Base-by-base conservation (phyloP, 2,797 vertebrate genomes). In the Delichon dasypus region DNA sequence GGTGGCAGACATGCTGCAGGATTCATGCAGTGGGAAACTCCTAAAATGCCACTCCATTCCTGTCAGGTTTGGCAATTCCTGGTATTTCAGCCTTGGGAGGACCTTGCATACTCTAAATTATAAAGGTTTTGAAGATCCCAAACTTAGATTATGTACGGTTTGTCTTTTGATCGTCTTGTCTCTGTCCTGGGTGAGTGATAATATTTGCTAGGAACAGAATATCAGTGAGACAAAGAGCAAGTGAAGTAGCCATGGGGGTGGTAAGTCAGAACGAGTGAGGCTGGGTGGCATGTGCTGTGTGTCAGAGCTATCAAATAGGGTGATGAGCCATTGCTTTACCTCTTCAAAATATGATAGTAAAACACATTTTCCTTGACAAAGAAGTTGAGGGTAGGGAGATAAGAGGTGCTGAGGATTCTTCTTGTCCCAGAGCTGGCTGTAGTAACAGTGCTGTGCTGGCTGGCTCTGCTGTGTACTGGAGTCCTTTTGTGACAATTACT, bases 1-100 rank as follows among this genome's bases (percentile, higher is more conserved):
- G 61, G 29, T 62, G 25, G 29, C 55, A 51, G 13, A 29, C 18
- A 12, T 10, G n/a, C 42, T 45, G 18, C 16, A 3, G 11, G 44
- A n/a, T 34, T 42, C 10, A 13, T 2, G 6, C 45, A 5, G 15
- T 13, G 22, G 30, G 65, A 13, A 47, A 11, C n/a, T 68, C 18
- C 25, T 19, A 7, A 58, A 74, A 75, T 30, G 22, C 27, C 36
- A 1, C 29, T 77, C 8, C 11, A 2, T 40, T 87, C 34, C 42
- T 44, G 53, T 42, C 0, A 3, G 2, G 21, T 67, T 38, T 38
- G 70, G 20, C 0, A 0, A 27, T 38, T 75, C 71, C 44, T 48
- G 22, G 13, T 44, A 5, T 75, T 62, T 60, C 15, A 76, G 68
- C 68, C 75, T 54, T 62, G 73, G 61, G 40, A 90, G 40, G 48